Percentiles rank a stretch among this genome's conserved stretches.
Conservation (phyloP, 1,140 invertebrate genomes). For the Drosophila biarmipes region DNA sequence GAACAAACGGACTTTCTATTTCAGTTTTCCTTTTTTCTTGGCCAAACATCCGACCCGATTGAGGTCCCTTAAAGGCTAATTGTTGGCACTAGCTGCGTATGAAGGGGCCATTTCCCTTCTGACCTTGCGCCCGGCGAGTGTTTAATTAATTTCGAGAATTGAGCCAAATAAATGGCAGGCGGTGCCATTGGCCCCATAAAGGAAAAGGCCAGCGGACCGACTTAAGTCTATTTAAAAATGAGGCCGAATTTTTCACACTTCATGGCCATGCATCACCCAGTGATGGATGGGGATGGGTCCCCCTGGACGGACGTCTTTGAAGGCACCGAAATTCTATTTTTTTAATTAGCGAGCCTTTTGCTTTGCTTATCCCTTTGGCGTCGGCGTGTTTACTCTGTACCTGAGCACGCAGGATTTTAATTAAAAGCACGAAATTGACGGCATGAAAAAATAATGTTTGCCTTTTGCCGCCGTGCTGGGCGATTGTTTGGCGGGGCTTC, state of each 20-base stretch:
- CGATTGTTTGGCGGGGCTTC: slow-evolving; percentile 16
- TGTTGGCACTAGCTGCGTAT: slow-evolving; percentile 16
- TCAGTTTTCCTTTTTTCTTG: slow-evolving; percentile 17
- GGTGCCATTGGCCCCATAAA: slow-evolving; percentile 18
- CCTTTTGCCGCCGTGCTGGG: slow-evolving; percentile 9
- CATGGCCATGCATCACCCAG: slow-evolving; percentile 41
- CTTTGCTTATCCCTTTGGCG: slow-evolving; percentile 29
- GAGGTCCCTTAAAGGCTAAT: slow-evolving; percentile 21
- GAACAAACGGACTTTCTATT: slow-evolving; percentile 17
- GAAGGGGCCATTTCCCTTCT: slow-evolving; percentile 22
- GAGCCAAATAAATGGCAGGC: slow-evolving; percentile 54
- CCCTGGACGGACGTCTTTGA: slow-evolving; percentile 48
- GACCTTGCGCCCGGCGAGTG: slow-evolving; percentile 52
- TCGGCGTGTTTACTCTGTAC: slow-evolving; percentile 28
- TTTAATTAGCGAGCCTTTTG: slow-evolving; percentile 69
- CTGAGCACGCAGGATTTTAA: slow-evolving; percentile 60
- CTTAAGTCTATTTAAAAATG: slow-evolving; percentile 70
- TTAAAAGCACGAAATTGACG: slow-evolving; percentile 70
- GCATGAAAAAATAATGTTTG: slow-evolving; percentile 53
- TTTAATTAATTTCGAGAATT: slow-evolving; percentile 73
- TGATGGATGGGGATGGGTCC: slow-evolving; percentile 6
- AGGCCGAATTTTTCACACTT: slow-evolving; percentile 67
- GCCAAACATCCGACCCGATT: slow-evolving; percentile 41
- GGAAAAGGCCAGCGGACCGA: slow-evolving; percentile 10
- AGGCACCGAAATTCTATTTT: slow-evolving; percentile 52